Conservation (phyloP, 2,797 vertebrate species). For the Myotis pilosus region DNA sequence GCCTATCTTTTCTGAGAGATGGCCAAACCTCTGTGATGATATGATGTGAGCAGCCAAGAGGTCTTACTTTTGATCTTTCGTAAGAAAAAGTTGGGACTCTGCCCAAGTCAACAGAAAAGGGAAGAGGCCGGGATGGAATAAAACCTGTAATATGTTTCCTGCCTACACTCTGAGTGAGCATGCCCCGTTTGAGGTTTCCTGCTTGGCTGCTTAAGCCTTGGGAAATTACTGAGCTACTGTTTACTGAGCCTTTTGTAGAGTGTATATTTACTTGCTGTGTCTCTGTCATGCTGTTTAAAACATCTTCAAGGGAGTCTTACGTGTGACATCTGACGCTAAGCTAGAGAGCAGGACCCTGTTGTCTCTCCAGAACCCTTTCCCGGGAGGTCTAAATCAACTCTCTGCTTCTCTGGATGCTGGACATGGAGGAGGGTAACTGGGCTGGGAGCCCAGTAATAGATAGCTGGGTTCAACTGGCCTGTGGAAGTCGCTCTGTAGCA, state of each 20-base stretch:
- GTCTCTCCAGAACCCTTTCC: constrained; percentile 6
- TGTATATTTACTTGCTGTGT: not conserved
- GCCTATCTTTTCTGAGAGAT: not conserved
- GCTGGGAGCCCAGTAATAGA: not conserved
- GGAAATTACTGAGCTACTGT: not conserved
- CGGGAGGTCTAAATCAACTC: not conserved
- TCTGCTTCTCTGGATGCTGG: not conserved
- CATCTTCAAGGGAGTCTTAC: not conserved
- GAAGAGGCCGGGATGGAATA: not conserved
- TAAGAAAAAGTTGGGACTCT: constrained; percentile 50
- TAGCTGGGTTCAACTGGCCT: not conserved
- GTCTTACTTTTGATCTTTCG: constrained; percentile 59
- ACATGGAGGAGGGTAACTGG: not conserved
- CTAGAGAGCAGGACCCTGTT: not conserved
- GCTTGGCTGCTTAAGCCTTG: not conserved
- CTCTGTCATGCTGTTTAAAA: constrained; percentile 24
- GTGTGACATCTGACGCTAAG: not conserved
- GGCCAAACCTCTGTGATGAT: constrained; percentile 17
- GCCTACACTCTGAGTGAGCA: not conserved
- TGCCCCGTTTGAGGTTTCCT: not conserved
- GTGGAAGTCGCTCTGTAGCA: not conserved
- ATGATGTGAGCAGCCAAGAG: constrained; percentile 41
- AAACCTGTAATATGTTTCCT: not conserved
- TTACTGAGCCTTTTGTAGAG: not conserved
- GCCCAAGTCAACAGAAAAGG: constrained; percentile 51